Base-by-base conservation (phyloP, 2,113 vertebrate genomes). In the Laticauda colubrina region DNA sequence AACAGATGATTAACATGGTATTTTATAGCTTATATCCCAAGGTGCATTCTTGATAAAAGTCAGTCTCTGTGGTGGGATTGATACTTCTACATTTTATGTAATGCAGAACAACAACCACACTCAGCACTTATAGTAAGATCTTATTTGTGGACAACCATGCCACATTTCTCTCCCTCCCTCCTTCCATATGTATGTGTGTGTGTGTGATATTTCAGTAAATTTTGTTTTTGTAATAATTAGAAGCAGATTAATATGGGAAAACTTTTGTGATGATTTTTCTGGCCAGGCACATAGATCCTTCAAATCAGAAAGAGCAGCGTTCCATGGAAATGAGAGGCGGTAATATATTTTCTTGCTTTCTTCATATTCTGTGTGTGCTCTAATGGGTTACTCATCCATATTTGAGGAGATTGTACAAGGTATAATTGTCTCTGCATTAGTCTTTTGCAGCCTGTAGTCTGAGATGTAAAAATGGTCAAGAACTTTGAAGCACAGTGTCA, bases 321-420 rank as follows among this genome's bases (percentile, higher is more conserved):
- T 89, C 92, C 94, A 51, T 54, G 26, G 94, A 96, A 0, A 5
- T 21, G 14, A 97, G 95, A 93, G 96, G 97, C 96, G 98, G 98
- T 98, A 94, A 95, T 75, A n/a, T 24, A n/a, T 45, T 7, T 3
- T 20, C 9, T 61, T 61, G 59, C 75, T 12, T 64, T 45, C 29
- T 0, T 11, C 86, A 6, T 91, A 55, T 48, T 55, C 0, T 12
- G 5, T 24, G 0, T 21, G 0, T n/a, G 54, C 3, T 81, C 48
- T 48, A 34, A 29, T 21, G 90, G 91, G 51, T 53, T 21, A 34
- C 2, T 24, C 6, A 15, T n/a, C 24, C 1, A 12, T 54, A 12
- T 56, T 24, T 55, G 45, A 55, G 26, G 2, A 81, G 23, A 18
- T 24, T 12, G 21, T 48, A 81, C 34, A 56, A 54, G 23, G 9